Evolutionary conservation across 1,140 invertebrate species (phyloP).

Genomic region (Goniozus legneri): DNA sequence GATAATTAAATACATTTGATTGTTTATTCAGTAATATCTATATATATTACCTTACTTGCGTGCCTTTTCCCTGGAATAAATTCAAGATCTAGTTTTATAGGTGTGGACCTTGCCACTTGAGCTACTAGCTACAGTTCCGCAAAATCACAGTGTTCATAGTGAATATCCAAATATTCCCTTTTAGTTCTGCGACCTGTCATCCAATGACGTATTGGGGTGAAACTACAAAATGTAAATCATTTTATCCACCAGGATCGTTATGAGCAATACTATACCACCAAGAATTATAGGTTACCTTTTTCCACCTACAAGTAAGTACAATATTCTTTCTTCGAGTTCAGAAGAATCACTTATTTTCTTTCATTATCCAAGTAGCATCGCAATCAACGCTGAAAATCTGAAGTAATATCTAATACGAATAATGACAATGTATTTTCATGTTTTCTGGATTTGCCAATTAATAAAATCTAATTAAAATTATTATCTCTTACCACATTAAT

Average conservation of each 20-base stretch:
- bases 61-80: conserved; percentile 75
- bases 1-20: too few species aligned
- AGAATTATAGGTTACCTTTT: conserved; percentile 92
- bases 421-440: conserved; percentile 66
- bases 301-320: conserved; percentile 85
- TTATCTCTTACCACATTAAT: conserved; percentile 57
- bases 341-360: too few species aligned
- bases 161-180: too few species aligned
- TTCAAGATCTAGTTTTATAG: conserved; percentile 60
- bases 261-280: conserved; percentile 75
- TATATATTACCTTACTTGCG: conserved; percentile 68
- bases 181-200: too few species aligned
- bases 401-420: conserved; percentile 83
- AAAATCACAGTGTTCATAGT: too few species aligned
- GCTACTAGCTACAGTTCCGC: conserved; percentile 94
- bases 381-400: conserved; percentile 64
- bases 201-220: conserved; percentile 72
- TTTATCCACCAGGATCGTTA: conserved; percentile 51
- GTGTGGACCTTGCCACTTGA: conserved; percentile 69
- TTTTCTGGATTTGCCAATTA: conserved; percentile 32
- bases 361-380: conserved; percentile 73
- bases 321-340: conserved; percentile 83
- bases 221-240: conserved; percentile 78
- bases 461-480: conserved; percentile 49
- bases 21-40: too few species aligned